Conservation (phyloP, 2,888 invertebrate genomes). For the Hartigia nigra region DNA sequence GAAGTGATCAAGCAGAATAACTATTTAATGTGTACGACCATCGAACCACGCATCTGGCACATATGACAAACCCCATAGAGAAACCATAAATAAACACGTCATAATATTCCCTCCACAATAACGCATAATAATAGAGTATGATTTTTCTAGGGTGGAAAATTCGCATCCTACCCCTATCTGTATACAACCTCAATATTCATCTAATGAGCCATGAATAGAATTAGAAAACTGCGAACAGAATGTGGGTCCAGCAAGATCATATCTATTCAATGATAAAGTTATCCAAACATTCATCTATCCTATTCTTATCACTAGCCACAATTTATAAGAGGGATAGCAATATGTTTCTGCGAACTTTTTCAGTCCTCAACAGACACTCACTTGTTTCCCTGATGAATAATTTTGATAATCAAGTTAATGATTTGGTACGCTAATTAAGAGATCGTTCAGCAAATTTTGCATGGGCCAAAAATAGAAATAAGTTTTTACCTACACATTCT, state of each 20-base stretch:
- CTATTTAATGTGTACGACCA: background rate
- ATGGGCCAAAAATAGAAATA: background rate
- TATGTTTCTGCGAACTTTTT: background rate
- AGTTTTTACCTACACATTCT: background rate
- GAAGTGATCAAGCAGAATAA: background rate
- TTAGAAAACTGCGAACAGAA: background rate
- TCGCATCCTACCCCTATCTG: background rate
- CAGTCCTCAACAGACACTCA: background rate
- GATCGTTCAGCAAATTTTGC: background rate
- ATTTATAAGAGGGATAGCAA: background rate
- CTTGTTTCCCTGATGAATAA: background rate
- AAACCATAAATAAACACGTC: background rate
- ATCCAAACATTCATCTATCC: background rate
- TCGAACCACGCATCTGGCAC: background rate
- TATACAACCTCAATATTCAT: background rate
- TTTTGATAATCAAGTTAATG: background rate
- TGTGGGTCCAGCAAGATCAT: background rate
- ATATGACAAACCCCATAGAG: background rate
- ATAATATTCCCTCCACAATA: background rate
- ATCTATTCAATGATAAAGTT: background rate
- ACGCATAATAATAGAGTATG: background rate
- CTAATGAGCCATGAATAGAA: background rate
- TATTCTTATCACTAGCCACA: background rate
- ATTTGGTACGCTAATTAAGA: background rate
- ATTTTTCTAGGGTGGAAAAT: background rate